phyloP scores from a whole-genome alignment of 1,140 invertebrate species.

The Drosophila ercepeae region DNA sequence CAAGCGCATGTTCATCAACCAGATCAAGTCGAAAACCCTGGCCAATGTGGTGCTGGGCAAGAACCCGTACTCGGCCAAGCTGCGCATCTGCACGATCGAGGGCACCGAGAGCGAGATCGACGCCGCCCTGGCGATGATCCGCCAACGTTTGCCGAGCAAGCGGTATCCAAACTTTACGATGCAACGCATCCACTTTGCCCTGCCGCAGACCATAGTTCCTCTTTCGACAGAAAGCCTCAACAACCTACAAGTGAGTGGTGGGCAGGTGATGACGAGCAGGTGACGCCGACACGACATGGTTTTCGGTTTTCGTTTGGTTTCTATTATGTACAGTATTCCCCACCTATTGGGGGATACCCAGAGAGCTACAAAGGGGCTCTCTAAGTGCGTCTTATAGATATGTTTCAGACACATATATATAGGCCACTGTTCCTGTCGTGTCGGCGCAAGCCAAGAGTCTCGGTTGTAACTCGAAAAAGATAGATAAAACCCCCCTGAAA shows the following conservation, averaged over 20 bases:
- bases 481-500: not conserved
- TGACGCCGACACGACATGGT: slow-evolving; percentile 14
- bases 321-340: slow-evolving; percentile 19
- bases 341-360: slow-evolving; percentile 10
- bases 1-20: slow-evolving; percentile 91
- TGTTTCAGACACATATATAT: not conserved
- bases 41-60: slow-evolving; percentile 91
- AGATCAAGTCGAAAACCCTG: slow-evolving; percentile 91
- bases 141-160: slow-evolving; percentile 92
- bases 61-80: slow-evolving; percentile 88
- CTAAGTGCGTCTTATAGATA: slow-evolving; percentile 7
- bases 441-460: slow-evolving; percentile 3
- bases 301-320: not conserved
- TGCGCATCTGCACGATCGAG: slow-evolving; percentile 93
- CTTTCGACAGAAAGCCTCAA: slow-evolving; percentile 74
- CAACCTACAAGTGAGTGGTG: slow-evolving; percentile 71
- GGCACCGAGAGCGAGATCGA: slow-evolving; percentile 91
- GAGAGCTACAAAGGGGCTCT: slow-evolving; percentile 11
- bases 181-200: slow-evolving; percentile 89
- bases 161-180: slow-evolving; percentile 91
- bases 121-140: slow-evolving; percentile 91
- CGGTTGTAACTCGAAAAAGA: not conserved
- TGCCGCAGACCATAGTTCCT: slow-evolving; percentile 84
- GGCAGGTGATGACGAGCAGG: slow-evolving; percentile 15
- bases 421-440: slow-evolving; percentile 20